Base-by-base conservation (phyloP, 2,797 vertebrate genomes). In the Holocentrus rufus region DNA sequence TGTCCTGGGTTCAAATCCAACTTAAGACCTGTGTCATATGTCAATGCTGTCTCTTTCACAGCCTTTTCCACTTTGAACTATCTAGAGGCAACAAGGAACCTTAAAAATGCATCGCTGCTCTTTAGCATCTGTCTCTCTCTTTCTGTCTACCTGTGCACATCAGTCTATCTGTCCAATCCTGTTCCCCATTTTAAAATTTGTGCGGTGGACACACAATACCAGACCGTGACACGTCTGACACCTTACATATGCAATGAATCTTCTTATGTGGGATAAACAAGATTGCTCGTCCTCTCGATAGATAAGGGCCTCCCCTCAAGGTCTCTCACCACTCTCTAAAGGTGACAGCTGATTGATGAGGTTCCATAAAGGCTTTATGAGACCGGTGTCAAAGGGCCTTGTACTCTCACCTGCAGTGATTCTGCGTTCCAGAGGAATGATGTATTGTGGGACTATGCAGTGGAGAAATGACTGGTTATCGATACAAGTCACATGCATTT, bases 271-370 rank as follows among this genome's bases (percentile, higher is more conserved):
- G 60, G 27, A 76, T 71, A 72, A 86, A 86, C 77, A 80, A 71
- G 76, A 71, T 67, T 3, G 39, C 25, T 10, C 9, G 50, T 55
- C 55, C 53, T 56, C 76, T 67, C 18, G n/a, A 36, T 68, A 69
- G 69, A 81, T 65, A 63, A 63, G 49, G 47, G 65, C 77, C 82
- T 64, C 69, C 79, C 81, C 69, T 76, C 74, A 85, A 89, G 79
- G 87, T 83, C 81, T 76, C 67, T 65, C 23, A 31, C 58, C 67
- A 7, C 68, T 77, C 62, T 77, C 66, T 66, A 22, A 30, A 52
- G 82, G 65, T 65, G 72, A 78, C 74, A 39, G 60, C 65, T 73
- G 88, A 92, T 84, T 85, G 85, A 91, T 89, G 85, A 44, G 4
- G 17, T 49, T 57, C 75, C 66, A 75, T 86, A 74, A 90, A 83